Evolutionary conservation across 2,888 invertebrate species (phyloP).

Genomic region (Abscondita cerata): DNA sequence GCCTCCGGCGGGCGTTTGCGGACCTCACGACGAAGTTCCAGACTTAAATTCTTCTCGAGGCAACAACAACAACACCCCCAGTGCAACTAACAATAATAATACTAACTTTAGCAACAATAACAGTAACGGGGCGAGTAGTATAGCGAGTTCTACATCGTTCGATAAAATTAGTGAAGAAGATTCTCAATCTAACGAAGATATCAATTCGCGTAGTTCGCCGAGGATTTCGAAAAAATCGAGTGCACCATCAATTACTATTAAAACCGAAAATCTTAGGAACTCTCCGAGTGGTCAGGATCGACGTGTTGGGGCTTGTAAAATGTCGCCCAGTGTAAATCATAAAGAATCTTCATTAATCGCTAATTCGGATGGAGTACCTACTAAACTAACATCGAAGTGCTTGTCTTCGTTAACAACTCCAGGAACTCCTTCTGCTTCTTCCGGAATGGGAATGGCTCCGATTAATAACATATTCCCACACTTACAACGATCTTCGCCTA

Average conservation of each 20-base stretch:
- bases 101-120: constrained; percentile 70
- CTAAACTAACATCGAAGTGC: constrained; percentile 69
- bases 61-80: constrained; percentile 82
- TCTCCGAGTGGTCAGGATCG: constrained; percentile 62
- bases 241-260: constrained; percentile 54
- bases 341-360: constrained; percentile 62
- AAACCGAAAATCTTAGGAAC: constrained; percentile 62
- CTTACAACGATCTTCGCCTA: constrained; percentile 71
- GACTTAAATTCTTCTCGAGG: constrained; percentile 72
- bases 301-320: constrained; percentile 62
- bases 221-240: constrained; percentile 61
- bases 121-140: constrained; percentile 79
- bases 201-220: constrained; percentile 63
- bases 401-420: constrained; percentile 64
- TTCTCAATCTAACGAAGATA: constrained; percentile 74
- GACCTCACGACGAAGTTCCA: constrained; percentile 72
- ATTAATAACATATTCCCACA: constrained; percentile 64
- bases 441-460: constrained; percentile 57
- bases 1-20: constrained; percentile 69
- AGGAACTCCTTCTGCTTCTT: constrained; percentile 64
- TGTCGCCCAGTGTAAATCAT: constrained; percentile 63
- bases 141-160: constrained; percentile 69
- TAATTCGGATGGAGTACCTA: constrained; percentile 55
- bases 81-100: constrained; percentile 76
- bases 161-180: constrained; percentile 79